Evolutionary conservation across 2,888 invertebrate species (phyloP).

Genomic region (Branchinecta sandiegonensis): DNA sequence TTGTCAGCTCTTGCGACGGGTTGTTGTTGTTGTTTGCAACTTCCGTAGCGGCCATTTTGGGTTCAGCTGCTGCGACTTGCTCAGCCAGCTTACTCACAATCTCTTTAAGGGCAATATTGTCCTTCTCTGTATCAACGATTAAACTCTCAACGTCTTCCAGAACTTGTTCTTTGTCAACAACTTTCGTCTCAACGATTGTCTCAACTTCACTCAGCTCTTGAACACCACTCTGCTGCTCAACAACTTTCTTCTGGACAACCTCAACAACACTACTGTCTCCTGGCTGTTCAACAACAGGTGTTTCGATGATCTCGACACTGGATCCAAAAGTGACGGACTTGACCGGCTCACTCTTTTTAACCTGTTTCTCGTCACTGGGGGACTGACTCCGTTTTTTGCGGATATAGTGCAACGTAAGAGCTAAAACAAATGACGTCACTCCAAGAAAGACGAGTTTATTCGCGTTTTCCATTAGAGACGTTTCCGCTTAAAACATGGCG

Average conservation of each 20-base stretch:
- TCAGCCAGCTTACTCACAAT: neutral
- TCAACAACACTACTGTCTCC: neutral
- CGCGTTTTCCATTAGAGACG: slow-evolving; percentile 2
- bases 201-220: neutral
- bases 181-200: neutral
- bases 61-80: neutral
- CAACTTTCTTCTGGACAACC: neutral
- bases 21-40: neutral
- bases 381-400: neutral
- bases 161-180: neutral
- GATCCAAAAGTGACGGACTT: slow-evolving; percentile 1
- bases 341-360: neutral
- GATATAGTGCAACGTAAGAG: neutral
- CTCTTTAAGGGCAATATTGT: neutral
- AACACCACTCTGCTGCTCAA: neutral
- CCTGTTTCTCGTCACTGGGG: neutral
- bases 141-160: neutral
- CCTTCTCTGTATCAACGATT: neutral
- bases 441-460: slow-evolving; percentile 3
- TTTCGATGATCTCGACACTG: neutral
- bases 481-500: neutral
- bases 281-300: neutral
- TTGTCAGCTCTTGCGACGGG: neutral
- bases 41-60: neutral
- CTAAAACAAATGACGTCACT: neutral